Conservation (phyloP, 37 sponge, comb jelly and placozoan species). For the Oscarella lobularis region DNA sequence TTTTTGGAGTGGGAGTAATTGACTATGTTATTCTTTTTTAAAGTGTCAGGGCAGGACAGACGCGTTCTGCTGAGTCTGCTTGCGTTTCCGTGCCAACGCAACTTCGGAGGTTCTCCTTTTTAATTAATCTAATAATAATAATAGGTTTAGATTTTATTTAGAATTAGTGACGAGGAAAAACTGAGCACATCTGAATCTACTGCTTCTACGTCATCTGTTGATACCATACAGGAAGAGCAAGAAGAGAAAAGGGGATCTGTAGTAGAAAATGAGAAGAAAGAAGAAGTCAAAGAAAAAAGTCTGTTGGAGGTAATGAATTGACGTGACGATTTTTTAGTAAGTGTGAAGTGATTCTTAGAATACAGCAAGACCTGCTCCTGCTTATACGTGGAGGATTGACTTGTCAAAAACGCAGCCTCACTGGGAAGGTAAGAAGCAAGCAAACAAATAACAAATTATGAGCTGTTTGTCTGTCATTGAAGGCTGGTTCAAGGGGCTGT, state of each 20-base stretch:
- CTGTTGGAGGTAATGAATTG: neutral
- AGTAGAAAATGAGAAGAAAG: neutral
- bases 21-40: neutral
- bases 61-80: constrained; percentile 58
- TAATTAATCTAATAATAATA: too few species aligned
- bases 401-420: constrained; percentile 58
- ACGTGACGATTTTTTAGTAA: neutral
- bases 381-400: constrained; percentile 67
- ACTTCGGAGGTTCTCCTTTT: neutral
- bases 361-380: neutral
- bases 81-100: constrained; percentile 66
- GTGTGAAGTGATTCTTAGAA: neutral
- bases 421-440: constrained; percentile 36
- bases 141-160: neutral
- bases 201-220: neutral
- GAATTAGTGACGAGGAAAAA: neutral
- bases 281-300: too few species aligned
- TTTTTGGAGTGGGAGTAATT: neutral
- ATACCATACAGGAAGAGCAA: too few species aligned
- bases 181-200: neutral
- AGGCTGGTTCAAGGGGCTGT: constrained; percentile 74
- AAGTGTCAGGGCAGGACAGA: constrained; percentile 75
- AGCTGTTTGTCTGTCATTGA: neutral
- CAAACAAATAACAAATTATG: neutral
- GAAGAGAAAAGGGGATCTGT: neutral